phyloP scores from a whole-genome alignment of 2,888 invertebrate species.

The Bimastos eiseni region DNA sequence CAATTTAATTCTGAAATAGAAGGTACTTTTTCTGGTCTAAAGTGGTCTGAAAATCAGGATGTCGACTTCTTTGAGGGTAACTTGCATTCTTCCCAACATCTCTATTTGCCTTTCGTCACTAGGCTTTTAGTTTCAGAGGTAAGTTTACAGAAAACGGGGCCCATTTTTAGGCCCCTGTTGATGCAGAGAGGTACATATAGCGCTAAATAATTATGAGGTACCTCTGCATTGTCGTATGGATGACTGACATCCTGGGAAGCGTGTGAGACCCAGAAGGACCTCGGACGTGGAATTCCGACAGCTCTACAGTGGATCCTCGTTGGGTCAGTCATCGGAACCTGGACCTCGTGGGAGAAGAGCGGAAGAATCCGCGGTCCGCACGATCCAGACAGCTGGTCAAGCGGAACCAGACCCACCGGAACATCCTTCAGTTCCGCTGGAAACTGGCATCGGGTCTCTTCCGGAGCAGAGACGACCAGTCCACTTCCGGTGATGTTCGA shows the following conservation, averaged over 20 bases:
- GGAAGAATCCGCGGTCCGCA: conserved; percentile 41
- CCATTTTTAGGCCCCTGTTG: too few species aligned
- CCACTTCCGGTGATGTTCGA: conserved; percentile 10
- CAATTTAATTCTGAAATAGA: too few species aligned
- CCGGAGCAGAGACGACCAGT: neutral
- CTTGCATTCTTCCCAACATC: too few species aligned
- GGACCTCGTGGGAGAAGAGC: conserved; percentile 31
- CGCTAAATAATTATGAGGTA: neutral
- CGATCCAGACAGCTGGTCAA: conserved; percentile 9
- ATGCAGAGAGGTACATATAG: neutral
- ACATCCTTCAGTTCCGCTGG: neutral
- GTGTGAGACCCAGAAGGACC: conserved; percentile 42
- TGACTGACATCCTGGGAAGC: neutral
- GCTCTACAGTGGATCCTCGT: conserved; percentile 40
- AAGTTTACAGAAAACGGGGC: too few species aligned
- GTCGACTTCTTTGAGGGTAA: too few species aligned
- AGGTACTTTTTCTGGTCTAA: too few species aligned
- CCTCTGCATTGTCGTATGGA: neutral
- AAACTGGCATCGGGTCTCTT: neutral
- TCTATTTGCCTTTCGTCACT: too few species aligned
- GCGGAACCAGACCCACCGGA: neutral
- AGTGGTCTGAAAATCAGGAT: too few species aligned
- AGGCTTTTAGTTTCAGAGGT: too few species aligned
- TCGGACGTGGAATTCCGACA: conserved; percentile 40
- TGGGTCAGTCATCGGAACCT: conserved; percentile 36